Conservation (phyloP, 2,113 vertebrate genomes). For the Leucosticte australis region DNA sequence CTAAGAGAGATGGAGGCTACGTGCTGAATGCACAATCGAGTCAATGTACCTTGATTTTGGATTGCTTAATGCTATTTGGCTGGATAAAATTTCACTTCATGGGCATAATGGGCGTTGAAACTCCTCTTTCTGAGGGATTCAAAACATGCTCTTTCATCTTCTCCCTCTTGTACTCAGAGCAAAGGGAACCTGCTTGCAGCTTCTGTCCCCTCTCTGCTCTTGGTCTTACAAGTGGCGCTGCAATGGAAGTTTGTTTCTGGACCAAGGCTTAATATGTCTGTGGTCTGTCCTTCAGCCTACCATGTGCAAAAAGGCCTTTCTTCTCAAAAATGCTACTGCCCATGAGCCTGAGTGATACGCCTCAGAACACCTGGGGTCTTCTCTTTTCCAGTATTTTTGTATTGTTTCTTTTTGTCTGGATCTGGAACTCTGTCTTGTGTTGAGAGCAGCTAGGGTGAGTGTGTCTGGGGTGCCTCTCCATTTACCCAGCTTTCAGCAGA, state of each 20-base stretch:
- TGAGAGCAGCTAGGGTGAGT: not conserved
- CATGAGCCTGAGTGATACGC: accelerated
- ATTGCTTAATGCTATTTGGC: constrained; percentile 24
- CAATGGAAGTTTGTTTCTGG: not conserved
- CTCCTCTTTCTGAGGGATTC: not conserved
- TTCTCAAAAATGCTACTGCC: not conserved
- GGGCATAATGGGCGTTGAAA: not conserved
- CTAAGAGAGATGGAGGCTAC: constrained; percentile 4
- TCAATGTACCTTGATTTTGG: constrained; percentile 23
- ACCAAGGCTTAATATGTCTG: not conserved
- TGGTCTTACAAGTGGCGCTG: not conserved
- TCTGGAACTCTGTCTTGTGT: not conserved
- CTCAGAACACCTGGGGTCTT: accelerated
- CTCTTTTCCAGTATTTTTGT: not conserved
- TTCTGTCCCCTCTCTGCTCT: not conserved
- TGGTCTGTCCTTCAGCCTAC: not conserved
- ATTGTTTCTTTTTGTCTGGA: not conserved
- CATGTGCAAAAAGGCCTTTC: not conserved
- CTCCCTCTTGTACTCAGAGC: not conserved
- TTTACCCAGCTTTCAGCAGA: not conserved
- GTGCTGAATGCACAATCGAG: not conserved
- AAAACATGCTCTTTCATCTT: not conserved
- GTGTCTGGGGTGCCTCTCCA: not conserved
- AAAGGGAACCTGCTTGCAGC: not conserved
- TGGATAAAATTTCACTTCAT: constrained; percentile 30